These are phyloP conservation scores for Vulpes lagopus DNA, from an alignment of 2,113 vertebrate genomes.

Conservation along the genomic window DNA sequence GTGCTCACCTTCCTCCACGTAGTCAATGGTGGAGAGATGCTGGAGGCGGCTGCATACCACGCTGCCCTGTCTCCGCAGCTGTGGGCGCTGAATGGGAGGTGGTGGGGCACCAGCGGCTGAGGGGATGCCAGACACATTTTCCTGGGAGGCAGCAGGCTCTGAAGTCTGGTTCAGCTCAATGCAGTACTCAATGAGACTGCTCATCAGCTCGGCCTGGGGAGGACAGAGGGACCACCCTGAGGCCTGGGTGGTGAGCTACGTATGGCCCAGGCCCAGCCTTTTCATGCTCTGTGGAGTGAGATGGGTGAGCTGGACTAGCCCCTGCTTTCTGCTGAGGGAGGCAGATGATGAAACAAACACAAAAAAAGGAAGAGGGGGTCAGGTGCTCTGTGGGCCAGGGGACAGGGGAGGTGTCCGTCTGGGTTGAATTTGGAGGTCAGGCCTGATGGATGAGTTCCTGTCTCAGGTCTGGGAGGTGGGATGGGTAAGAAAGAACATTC, in stretches of 20 bases:
- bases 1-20: slow-evolving; percentile 93
- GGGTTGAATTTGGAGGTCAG: neutral
- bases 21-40: slow-evolving; percentile 94
- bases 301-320: fast-evolving
- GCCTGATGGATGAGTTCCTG: neutral
- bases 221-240: neutral
- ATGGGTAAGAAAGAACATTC: neutral
- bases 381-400: neutral
- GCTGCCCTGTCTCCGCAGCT: slow-evolving; percentile 91
- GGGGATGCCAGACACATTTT: slow-evolving; percentile 13
- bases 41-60: slow-evolving; percentile 93
- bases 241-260: neutral
- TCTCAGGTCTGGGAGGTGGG: neutral
- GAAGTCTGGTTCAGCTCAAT: slow-evolving; percentile 90
- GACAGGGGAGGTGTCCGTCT: neutral
- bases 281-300: fast-evolving
- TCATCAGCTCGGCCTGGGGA: slow-evolving; percentile 95
- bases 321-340: neutral
- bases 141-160: slow-evolving; percentile 60
- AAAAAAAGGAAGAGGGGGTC: fast-evolving
- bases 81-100: slow-evolving; percentile 79
- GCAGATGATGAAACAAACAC: neutral
- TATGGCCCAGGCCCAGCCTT: fast-evolving
- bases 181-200: slow-evolving; percentile 95
- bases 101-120: fast-evolving